Evolutionary conservation across 2,797 vertebrate genomes (phyloP), one percentile per base, ranked within the genome.

Genomic region (Thamnophis elegans): DNA sequence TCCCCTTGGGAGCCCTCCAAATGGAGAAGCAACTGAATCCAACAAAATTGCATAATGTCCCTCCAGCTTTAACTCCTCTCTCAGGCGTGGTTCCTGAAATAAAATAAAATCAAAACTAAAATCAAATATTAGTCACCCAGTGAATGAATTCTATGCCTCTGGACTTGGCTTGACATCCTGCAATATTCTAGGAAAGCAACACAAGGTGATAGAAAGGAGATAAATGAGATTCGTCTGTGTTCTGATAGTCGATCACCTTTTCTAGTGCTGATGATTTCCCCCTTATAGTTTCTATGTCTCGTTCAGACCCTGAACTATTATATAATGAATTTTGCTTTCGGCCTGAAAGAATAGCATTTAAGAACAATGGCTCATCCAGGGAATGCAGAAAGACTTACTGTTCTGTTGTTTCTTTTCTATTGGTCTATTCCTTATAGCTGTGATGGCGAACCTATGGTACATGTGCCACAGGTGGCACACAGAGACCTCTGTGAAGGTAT

Each of bases 31-130:
- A 82, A 82, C 36, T 47, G 20, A 9, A 82, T 82, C 73, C 73
- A 82, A 82, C 9, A 47, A 47, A 82, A 82, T 82, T 82, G 73
- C 73, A 13, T 92, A 91, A 93, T 93, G 94, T 87, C 91, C 85
- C 78, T 18, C 85, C 73, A 59, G n/a, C 68, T 82, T 73, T 93
- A 56, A 5, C 10, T 58, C 92, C 89, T 92, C 60, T 94, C 91
- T 94, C 94, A 90, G 36, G 36, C 73, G 82, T 25, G 36, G 47
- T 82, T 82, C 73, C 73, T 82, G 36, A 10, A 82, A 82, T 82
- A 47, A 82, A 82, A 82, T 82, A 25, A 82, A 82, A 42, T 82
- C 18, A 78, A 42, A 78, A 42, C n/a, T 78, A 5, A 78, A 78
- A 42, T 78, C 18, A 82, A 47, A 82, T 59, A 47, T 82, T 11